Evolutionary conservation across 2,113 vertebrate genomes (phyloP).

Genomic region (Podarcis cretensis): DNA sequence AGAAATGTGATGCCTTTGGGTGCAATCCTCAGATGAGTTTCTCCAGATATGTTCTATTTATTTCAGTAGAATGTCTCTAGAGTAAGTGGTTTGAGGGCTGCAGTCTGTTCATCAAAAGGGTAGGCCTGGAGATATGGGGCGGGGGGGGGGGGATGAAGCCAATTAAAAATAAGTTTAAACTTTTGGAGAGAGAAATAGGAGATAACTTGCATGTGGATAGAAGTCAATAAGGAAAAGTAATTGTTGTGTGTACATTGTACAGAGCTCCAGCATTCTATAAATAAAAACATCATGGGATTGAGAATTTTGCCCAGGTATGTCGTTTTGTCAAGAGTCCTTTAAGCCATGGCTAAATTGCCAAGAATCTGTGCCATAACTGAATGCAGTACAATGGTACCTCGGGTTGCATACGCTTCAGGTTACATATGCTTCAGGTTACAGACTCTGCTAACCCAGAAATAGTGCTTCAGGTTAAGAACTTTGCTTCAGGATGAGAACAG

Average conservation of each 20-base stretch:
- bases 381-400: no score
- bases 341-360: not conserved
- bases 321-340: not conserved
- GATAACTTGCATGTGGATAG: not conserved
- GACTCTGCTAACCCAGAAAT: no score
- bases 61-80: slow-evolving; percentile 6
- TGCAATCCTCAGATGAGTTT: not conserved
- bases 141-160: slow-evolving; percentile 7
- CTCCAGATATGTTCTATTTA: slow-evolving; percentile 1
- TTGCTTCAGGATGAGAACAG: no score
- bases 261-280: not conserved
- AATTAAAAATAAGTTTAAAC: slow-evolving; percentile 35
- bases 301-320: not conserved
- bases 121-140: slow-evolving; percentile 30
- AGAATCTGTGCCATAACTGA: not conserved
- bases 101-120: not conserved
- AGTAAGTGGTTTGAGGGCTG: not conserved
- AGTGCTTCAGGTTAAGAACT: no score
- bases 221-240: not conserved
- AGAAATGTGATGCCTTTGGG: slow-evolving; percentile 58
- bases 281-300: not conserved
- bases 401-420: no score
- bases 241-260: slow-evolving; percentile 12
- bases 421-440: no score
- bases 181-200: slow-evolving; percentile 9